Percentiles rank a stretch among this genome's conserved stretches.
These are phyloP conservation scores for Takifugu flavidus DNA, from an alignment of 2,113 vertebrate genomes.

Conservation along the genomic window DNA sequence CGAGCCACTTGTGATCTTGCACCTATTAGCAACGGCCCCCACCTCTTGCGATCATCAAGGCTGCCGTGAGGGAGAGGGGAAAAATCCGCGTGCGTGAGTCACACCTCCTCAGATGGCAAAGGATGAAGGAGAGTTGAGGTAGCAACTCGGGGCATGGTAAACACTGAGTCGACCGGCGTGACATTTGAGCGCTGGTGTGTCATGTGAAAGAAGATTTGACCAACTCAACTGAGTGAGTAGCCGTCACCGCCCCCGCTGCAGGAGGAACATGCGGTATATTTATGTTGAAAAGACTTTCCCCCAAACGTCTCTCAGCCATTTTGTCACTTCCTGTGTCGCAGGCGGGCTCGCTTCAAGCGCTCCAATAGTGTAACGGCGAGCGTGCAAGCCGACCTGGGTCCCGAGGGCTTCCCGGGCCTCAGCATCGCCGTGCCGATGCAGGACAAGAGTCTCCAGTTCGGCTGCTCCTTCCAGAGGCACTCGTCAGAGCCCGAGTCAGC, in stretches of 20 bases:
- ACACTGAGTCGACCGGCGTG: slow-evolving; percentile 29
- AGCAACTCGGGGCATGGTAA: slow-evolving; percentile 39
- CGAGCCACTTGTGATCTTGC: slow-evolving; percentile 7
- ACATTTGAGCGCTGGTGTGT: slow-evolving; percentile 54
- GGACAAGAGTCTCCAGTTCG: slow-evolving; percentile 96
- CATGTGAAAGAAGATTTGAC: slow-evolving; percentile 56
- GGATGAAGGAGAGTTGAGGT: slow-evolving; percentile 24
- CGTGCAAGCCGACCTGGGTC: slow-evolving; percentile 95
- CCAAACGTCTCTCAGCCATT: slow-evolving; percentile 8
- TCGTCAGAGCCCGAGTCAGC: slow-evolving; percentile 90
- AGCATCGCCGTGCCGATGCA: slow-evolving; percentile 83
- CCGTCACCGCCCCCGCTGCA: slow-evolving; percentile 6
- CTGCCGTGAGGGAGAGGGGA: slow-evolving; percentile 3
- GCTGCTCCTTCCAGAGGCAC: slow-evolving; percentile 93
- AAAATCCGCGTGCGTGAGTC: slow-evolving; percentile 31
- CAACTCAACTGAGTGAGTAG: slow-evolving; percentile 13
- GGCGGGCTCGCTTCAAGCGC: slow-evolving; percentile 93
- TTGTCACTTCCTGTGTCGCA: slow-evolving; percentile 56
- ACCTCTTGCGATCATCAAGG: slow-evolving; percentile 7
- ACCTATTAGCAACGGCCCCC: slow-evolving; percentile 19
- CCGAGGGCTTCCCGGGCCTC: slow-evolving; percentile 86
- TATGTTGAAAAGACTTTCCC: slow-evolving; percentile 4
- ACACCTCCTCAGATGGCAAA: slow-evolving; percentile 25
- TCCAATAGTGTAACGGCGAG: slow-evolving; percentile 98
- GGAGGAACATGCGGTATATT: neutral